A percentile compares a stretch with the other conserved stretches of the same genome.
Evolutionary conservation across 1,140 invertebrate species (phyloP).

Genomic region (Drosophila baimaii): DNA sequence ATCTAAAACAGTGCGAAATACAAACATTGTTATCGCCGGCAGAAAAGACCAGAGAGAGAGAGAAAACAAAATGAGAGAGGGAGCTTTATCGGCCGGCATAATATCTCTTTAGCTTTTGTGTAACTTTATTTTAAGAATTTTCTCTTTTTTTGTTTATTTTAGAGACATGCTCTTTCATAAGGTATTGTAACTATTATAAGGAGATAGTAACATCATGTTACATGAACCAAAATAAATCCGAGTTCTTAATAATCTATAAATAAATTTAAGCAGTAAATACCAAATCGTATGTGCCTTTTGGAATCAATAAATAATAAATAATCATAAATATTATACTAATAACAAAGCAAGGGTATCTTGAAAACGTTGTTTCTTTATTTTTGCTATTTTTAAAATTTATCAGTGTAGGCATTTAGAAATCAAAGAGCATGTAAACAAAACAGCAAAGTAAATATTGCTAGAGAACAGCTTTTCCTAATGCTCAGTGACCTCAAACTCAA

Average conservation of each 20-base stretch:
- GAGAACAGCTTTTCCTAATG: constrained; percentile 25
- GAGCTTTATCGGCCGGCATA: constrained; percentile 22
- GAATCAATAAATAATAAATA: too few relatives aligned
- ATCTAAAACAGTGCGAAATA: constrained; percentile 30
- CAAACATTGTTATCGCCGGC: constrained; percentile 51
- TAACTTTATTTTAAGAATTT: constrained; percentile 33
- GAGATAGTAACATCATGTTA: neutral
- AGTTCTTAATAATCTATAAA: neutral
- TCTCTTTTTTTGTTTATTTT: constrained; percentile 7
- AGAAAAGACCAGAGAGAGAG: neutral
- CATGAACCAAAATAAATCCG: neutral
- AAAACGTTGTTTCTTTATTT: neutral
- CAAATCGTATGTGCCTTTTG: too few relatives aligned
- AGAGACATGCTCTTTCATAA: neutral
- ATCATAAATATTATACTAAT: neutral
- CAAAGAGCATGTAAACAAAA: constrained; percentile 53
- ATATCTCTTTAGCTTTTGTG: constrained; percentile 18
- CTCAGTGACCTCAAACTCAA: constrained; percentile 59
- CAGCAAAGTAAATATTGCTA: constrained; percentile 16
- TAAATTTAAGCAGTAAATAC: neutral
- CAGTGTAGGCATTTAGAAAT: constrained; percentile 14
- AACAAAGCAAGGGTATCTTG: neutral
- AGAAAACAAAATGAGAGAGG: constrained; percentile 8
- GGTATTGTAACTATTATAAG: neutral
- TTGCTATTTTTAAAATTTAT: constrained; percentile 11